These are phyloP conservation scores for Lithophane leautieri DNA, from an alignment of 2,888 invertebrate genomes.

Conservation along the genomic window DNA sequence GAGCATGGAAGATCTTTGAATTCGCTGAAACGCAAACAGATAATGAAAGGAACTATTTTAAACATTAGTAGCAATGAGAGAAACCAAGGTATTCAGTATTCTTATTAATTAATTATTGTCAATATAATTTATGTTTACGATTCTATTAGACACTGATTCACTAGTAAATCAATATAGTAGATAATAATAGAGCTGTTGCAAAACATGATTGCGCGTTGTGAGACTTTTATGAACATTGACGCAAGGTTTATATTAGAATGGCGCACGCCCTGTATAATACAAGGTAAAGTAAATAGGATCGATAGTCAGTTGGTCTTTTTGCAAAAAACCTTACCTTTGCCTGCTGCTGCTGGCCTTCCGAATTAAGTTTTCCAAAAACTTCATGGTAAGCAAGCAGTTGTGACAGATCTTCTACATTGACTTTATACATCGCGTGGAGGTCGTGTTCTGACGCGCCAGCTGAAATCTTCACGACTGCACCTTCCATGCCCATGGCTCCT, in stretches of 20 bases:
- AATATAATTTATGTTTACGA: constrained; percentile 3
- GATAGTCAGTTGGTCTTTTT: neutral
- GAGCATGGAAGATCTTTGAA: neutral
- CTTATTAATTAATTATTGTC: no score
- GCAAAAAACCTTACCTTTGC: constrained; percentile 72
- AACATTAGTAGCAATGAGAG: neutral
- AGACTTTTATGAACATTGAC: neutral
- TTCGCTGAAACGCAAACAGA: neutral
- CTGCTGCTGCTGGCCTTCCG: constrained; percentile 82
- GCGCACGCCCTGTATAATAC: neutral
- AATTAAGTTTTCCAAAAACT: constrained; percentile 91
- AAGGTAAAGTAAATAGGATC: neutral
- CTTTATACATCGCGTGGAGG: constrained; percentile 95
- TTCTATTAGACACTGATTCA: neutral
- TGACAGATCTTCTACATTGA: constrained; percentile 95
- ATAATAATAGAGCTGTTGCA: neutral
- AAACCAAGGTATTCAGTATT: neutral
- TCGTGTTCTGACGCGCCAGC: constrained; percentile 92
- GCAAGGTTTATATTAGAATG: constrained; percentile 4
- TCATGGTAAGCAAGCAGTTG: constrained; percentile 96
- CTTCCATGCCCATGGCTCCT: constrained; percentile 91
- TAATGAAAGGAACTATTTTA: neutral
- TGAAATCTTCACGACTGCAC: constrained; percentile 94
- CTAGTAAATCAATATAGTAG: neutral
- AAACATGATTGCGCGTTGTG: neutral